Evolutionary conservation across 2,797 vertebrate species (phyloP).

Genomic region (Semaprochilodus insignis): DNA sequence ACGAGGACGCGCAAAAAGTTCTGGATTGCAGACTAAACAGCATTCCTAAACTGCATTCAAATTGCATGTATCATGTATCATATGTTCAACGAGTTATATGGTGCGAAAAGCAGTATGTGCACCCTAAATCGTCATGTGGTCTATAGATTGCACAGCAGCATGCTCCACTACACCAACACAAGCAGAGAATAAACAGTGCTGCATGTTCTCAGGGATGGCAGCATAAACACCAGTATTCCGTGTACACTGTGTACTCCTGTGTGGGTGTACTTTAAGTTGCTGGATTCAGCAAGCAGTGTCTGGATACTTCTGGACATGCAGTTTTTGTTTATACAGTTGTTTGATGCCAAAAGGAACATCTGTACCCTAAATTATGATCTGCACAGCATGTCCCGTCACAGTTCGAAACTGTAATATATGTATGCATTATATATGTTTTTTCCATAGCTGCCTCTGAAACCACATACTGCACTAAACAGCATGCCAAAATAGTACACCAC

Average conservation of each 20-base stretch:
- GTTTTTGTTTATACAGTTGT: background rate
- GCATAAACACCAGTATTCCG: background rate
- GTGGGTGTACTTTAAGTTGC: background rate
- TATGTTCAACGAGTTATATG: background rate
- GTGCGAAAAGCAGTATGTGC: background rate
- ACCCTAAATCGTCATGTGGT: background rate
- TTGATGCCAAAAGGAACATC: background rate
- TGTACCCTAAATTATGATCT: background rate
- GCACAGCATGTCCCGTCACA: background rate
- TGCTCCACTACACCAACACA: background rate
- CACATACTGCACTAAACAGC: background rate
- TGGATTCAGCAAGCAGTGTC: no score
- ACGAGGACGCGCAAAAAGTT: background rate
- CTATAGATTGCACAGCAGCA: background rate
- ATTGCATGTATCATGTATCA: background rate
- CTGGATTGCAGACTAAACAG: background rate
- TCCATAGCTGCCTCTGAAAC: constrained; percentile 7
- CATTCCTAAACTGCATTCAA: no score
- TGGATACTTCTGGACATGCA: background rate
- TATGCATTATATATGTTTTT: background rate
- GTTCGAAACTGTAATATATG: background rate
- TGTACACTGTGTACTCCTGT: background rate
- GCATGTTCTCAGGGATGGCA: background rate
- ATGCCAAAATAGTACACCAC: background rate
- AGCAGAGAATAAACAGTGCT: background rate